Conservation (phyloP, 2,113 vertebrate genomes). For the Ceuthmochares aereus region DNA sequence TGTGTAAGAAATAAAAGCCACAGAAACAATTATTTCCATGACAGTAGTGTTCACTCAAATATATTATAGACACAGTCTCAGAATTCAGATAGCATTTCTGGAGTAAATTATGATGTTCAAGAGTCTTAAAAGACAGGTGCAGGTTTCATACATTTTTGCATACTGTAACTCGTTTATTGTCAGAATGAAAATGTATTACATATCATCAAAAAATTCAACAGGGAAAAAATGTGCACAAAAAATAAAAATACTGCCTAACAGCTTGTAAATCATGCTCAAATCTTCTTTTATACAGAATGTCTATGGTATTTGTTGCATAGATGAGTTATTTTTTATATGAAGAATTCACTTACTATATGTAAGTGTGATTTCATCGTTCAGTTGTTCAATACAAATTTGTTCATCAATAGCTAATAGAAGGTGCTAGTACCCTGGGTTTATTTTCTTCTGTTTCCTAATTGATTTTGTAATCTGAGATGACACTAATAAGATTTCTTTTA, state of each 20-base stretch:
- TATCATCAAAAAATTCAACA: not conserved
- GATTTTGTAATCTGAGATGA: not conserved
- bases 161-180: accelerated
- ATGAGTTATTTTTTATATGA: not conserved
- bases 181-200: not conserved
- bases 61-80: not conserved
- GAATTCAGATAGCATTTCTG: not conserved
- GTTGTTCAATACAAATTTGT: not conserved
- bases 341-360: not conserved
- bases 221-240: not conserved
- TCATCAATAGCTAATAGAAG: not conserved
- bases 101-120: not conserved
- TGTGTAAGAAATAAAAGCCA: not conserved
- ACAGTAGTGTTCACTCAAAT: not conserved
- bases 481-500: not conserved
- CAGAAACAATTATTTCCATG: not conserved
- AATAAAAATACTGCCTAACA: not conserved
- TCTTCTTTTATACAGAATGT: not conserved
- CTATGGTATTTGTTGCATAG: not conserved
- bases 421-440: accelerated
- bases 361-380: not conserved
- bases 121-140: not conserved
- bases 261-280: not conserved
- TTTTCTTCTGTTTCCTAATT: not conserved
- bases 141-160: not conserved